phyloP scores from a whole-genome alignment of 2,113 vertebrate species.

The Lepisosteus oculatus region DNA sequence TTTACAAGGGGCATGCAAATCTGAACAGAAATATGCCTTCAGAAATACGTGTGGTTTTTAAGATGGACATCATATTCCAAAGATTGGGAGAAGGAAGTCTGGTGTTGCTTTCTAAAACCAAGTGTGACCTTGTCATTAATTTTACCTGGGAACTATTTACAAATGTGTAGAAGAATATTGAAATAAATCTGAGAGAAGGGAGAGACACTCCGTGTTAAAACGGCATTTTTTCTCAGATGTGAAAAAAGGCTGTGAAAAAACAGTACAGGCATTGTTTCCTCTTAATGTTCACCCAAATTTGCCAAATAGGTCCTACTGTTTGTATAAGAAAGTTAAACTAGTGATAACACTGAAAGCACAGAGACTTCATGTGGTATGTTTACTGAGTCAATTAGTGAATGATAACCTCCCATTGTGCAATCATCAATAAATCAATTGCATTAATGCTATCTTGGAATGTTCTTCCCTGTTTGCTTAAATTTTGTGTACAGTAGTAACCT shows the following conservation, averaged over 20 bases:
- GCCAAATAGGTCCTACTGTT: constrained; percentile 19
- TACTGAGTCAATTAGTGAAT: constrained; percentile 78
- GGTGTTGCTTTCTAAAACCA: too few relatives aligned
- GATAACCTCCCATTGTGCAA: constrained; percentile 79
- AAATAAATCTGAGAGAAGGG: too few relatives aligned
- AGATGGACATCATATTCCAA: too few relatives aligned
- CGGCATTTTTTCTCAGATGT: neutral
- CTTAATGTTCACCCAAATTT: constrained; percentile 1
- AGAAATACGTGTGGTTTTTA: too few relatives aligned
- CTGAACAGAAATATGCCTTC: too few relatives aligned
- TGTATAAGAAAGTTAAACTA: constrained; percentile 38
- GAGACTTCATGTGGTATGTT: constrained; percentile 56
- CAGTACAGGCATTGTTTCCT: constrained; percentile 7
- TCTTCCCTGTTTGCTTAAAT: constrained; percentile 7
- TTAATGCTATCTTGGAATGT: constrained; percentile 59
- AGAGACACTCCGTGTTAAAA: neutral
- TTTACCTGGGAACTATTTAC: too few relatives aligned
- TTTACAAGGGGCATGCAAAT: too few relatives aligned
- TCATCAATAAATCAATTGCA: constrained; percentile 80
- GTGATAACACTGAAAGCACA: constrained; percentile 38
- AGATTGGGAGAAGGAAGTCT: too few relatives aligned
- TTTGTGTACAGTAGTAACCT: constrained; percentile 9
- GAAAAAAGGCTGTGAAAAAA: neutral
- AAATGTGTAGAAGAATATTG: too few relatives aligned
- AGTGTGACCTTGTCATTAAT: too few relatives aligned